These are phyloP conservation scores for Parapristionchus giblindavisi DNA, from an alignment of 2,888 invertebrate genomes.

Conservation along the genomic window DNA sequence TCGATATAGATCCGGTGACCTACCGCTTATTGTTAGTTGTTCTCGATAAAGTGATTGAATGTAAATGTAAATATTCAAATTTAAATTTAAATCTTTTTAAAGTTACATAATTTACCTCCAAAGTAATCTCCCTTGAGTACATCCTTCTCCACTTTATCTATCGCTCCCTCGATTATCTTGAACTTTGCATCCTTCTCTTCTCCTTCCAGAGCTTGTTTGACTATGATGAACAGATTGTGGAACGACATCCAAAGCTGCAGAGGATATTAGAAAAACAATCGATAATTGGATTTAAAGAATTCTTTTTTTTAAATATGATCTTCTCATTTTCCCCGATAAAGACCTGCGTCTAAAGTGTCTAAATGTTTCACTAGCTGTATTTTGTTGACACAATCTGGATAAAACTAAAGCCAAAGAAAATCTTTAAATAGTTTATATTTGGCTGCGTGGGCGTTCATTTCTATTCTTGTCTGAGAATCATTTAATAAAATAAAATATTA, in stretches of 20 bases:
- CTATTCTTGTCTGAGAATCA: neutral
- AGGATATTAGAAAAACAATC: neutral
- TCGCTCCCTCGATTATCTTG: conserved; percentile 22
- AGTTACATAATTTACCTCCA: conserved; percentile 9
- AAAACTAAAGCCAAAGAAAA: no score
- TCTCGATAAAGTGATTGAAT: no score
- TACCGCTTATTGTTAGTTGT: no score
- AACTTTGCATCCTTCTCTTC: conserved; percentile 48
- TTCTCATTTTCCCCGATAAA: no score
- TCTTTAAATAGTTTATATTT: no score
- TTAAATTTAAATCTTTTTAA: no score
- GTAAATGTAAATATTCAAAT: no score
- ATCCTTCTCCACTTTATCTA: conserved; percentile 29
- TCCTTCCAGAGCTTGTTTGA: conserved; percentile 41
- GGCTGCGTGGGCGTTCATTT: no score
- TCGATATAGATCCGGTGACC: no score
- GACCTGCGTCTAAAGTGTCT: no score
- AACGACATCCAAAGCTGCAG: conserved; percentile 47
- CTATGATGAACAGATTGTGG: conserved; percentile 44
- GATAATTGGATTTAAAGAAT: neutral
- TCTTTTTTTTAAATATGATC: neutral
- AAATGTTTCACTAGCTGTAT: no score
- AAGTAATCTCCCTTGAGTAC: conserved; percentile 26
- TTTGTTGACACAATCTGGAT: no score
- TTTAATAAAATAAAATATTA: neutral